These are phyloP conservation scores for Pheosia tremula DNA, from an alignment of 2,888 invertebrate genomes.

Conservation along the genomic window DNA sequence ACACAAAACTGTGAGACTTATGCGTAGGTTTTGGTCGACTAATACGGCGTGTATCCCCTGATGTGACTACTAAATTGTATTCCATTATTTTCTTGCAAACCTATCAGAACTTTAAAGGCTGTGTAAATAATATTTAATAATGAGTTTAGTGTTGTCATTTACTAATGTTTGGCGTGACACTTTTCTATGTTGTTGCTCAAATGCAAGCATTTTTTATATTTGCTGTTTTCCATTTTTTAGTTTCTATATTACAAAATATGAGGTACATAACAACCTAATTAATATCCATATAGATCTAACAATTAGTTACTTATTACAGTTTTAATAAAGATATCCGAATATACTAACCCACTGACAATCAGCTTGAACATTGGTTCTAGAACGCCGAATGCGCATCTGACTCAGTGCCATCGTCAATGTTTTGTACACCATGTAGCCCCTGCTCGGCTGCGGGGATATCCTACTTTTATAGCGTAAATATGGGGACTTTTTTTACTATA, in stretches of 20 bases:
- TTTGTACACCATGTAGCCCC: slow-evolving; percentile 77
- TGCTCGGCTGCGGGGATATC: slow-evolving; percentile 68
- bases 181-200: background rate
- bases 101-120: background rate
- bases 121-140: background rate
- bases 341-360: slow-evolving; percentile 46
- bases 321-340: background rate
- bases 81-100: no score
- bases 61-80: no score
- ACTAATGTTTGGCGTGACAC: slow-evolving; percentile 16
- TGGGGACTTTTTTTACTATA: slow-evolving; percentile 50
- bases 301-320: background rate
- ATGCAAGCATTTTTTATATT: background rate
- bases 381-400: slow-evolving; percentile 60
- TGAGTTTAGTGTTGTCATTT: background rate
- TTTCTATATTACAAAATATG: background rate
- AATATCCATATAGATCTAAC: background rate
- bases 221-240: background rate
- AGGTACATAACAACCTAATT: background rate
- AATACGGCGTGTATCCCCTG: no score
- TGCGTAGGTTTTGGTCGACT: no score
- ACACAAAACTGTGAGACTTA: no score
- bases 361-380: slow-evolving; percentile 70
- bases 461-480: slow-evolving; percentile 82
- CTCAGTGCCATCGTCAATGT: slow-evolving; percentile 75